Base-by-base conservation (phyloP, 2,888 invertebrate species). In the Drosophila leonis region DNA sequence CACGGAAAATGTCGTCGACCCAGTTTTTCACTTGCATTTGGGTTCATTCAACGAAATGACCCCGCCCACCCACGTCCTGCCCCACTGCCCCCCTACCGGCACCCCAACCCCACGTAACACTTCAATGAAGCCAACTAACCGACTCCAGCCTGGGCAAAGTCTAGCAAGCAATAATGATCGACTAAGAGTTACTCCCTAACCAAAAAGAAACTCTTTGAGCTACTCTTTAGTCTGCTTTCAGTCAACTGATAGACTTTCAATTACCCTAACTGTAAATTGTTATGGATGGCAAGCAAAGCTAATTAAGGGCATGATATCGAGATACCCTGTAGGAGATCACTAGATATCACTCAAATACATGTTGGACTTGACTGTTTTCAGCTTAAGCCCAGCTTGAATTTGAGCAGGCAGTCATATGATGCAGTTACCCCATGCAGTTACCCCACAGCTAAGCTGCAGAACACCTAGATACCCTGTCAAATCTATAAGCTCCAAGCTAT, bases 61-160 rank as follows among this genome's bases (percentile, higher is more conserved):
- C 57, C 35, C 67, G 64, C 63, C 65, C 52, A 24, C n/a, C 29
- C 15, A 33, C 51, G 20, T 33, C 51, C 51, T 33, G 27, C 37
- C 8, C 13, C 51, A 2, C n/a, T n/a, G n/a, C 10, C 27, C 2
- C 24, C 13, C 18, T 7, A 7, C 20, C 13, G 12, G 18, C 18
- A 1, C 33, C 15, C 1, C 1, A 9, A 1, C 6, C 44, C 18
- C 6, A 31, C 15, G 33, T n/a, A 31, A 65, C 83, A 78, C 72
- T 78, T 82, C 69, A 77, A 80, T 78, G 83, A 70, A 76, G 75
- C 63, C 75, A 80, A 84, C 77, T 75, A 76, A 78, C 65, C 65
- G 80, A 77, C 60, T 56, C 42, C 52, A 51, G 24, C 27, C 64
- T 52, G 48, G 63, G 10, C 18, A 27, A 49, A 18, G 3, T 31